Conservation (phyloP, 2,888 invertebrate genomes). For the Drosophila demipolita region DNA sequence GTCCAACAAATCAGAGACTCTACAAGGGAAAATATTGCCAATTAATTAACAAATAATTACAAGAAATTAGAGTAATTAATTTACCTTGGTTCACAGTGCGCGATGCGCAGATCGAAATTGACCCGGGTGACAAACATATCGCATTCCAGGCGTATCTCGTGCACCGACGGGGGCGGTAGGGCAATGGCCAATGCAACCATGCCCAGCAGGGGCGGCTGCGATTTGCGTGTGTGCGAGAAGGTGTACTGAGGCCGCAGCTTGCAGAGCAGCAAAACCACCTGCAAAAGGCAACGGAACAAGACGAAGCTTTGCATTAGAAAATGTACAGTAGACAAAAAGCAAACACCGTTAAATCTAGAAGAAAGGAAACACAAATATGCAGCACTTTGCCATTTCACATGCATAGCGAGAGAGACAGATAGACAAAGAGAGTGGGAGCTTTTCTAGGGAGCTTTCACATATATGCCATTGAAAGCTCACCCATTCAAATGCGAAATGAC, state of each 20-base stretch:
- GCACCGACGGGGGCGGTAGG: constrained; percentile 97
- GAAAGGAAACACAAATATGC: background rate
- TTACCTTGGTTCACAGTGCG: constrained; percentile 98
- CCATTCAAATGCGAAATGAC: constrained; percentile 16
- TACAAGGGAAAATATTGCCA: constrained; percentile 76
- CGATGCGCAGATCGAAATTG: constrained; percentile 97
- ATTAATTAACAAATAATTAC: background rate
- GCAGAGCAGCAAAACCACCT: constrained; percentile 97
- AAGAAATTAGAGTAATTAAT: constrained; percentile 59
- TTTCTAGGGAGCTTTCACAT: constrained; percentile 17
- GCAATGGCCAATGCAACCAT: constrained; percentile 98
- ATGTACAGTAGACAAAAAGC: background rate
- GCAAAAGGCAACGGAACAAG: constrained; percentile 38
- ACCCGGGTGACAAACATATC: constrained; percentile 99
- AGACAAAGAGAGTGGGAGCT: background rate
- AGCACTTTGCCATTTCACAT: constrained; percentile 33
- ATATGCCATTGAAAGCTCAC: constrained; percentile 18
- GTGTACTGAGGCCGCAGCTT: constrained; percentile 96
- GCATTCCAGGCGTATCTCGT: constrained; percentile 97
- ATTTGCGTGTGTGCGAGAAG: constrained; percentile 95
- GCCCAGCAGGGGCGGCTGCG: constrained; percentile 94
- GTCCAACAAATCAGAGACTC: constrained; percentile 96
- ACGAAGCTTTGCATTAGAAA: constrained; percentile 4
- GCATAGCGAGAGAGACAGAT: background rate
- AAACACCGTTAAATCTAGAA: constrained; percentile 1